Percentiles rank a stretch among this genome's conserved stretches.
Evolutionary conservation across 2,113 vertebrate species (phyloP).

Genomic region (Alligator mississippiensis): DNA sequence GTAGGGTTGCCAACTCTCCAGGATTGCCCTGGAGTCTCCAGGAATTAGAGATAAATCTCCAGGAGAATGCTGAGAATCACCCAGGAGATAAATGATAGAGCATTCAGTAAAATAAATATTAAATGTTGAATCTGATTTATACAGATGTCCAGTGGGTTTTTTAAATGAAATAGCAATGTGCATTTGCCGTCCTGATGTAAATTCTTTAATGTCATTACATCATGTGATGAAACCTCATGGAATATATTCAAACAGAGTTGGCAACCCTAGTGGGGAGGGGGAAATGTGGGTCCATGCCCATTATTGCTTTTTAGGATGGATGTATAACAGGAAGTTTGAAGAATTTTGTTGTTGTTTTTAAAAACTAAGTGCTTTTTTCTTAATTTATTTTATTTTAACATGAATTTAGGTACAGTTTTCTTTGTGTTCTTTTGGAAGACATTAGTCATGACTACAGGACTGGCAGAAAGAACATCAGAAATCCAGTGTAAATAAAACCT

Average conservation of each 20-base stretch:
- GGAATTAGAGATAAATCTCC: no score
- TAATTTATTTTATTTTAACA: background rate
- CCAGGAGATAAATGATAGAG: no score
- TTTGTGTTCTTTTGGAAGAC: background rate
- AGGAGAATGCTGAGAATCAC: no score
- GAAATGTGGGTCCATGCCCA: background rate
- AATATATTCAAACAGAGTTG: no score
- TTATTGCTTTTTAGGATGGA: background rate
- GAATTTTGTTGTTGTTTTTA: background rate
- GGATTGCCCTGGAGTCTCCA: no score
- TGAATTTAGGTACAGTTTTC: fast-evolving
- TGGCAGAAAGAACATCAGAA: background rate
- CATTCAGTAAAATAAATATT: no score
- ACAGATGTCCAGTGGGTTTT: no score
- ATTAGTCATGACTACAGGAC: background rate
- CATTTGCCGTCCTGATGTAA: no score
- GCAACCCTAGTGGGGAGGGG: background rate
- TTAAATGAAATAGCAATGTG: no score
- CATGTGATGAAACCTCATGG: no score
- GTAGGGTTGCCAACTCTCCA: background rate
- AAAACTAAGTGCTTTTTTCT: background rate
- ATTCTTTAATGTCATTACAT: no score
- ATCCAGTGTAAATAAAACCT: background rate
- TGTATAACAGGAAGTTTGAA: background rate
- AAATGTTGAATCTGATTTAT: no score